phyloP scores from a whole-genome alignment of 2,113 vertebrate genomes.

The Rana temporaria region DNA sequence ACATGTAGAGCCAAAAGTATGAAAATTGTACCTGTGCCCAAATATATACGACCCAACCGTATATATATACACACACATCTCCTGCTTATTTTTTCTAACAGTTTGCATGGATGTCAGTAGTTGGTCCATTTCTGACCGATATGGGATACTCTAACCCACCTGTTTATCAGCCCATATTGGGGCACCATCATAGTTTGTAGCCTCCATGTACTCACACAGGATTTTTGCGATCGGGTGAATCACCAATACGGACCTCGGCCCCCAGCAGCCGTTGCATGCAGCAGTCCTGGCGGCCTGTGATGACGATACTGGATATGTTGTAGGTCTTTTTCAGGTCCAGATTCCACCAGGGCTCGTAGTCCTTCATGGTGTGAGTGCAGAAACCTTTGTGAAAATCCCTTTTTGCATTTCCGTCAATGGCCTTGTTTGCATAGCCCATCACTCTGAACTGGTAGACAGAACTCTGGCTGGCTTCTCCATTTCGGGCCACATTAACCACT shows the following conservation, averaged over 20 bases:
- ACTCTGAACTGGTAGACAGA: neutral
- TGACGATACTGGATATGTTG: constrained; percentile 19
- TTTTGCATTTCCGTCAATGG: constrained; percentile 31
- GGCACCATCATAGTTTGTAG: no score
- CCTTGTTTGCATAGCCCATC: neutral
- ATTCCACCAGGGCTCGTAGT: constrained; percentile 46
- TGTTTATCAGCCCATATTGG: no score
- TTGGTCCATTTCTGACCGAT: no score
- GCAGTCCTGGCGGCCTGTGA: constrained; percentile 46
- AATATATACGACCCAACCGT: no score
- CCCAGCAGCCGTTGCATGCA: constrained; percentile 27
- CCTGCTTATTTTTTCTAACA: no score
- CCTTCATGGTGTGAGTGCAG: constrained; percentile 38
- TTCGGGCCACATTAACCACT: constrained; percentile 2
- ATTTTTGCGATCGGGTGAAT: neutral
- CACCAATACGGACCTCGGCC: constrained; percentile 45
- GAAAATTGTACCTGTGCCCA: no score
- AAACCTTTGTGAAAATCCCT: neutral
- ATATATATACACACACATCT: no score
- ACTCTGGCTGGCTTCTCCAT: neutral
- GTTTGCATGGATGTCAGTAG: no score
- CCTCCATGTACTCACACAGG: neutral
- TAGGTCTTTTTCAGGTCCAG: constrained; percentile 44
- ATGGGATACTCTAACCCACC: no score
- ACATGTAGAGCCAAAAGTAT: no score